Percentiles rank a stretch among this genome's conserved stretches.
Evolutionary conservation across 2,113 vertebrate genomes (phyloP).

Genomic region (Helogale parvula): DNA sequence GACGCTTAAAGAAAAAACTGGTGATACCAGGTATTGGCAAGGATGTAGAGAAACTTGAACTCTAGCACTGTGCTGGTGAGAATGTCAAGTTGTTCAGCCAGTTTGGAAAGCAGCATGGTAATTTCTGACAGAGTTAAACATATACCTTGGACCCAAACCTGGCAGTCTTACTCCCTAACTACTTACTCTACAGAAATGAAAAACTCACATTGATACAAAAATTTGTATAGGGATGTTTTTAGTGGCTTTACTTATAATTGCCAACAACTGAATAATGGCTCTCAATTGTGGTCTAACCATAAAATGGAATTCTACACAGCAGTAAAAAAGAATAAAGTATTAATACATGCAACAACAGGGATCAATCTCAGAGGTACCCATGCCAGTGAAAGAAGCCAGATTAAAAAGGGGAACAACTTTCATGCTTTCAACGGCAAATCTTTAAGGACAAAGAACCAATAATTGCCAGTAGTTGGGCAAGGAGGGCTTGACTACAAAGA

Average conservation of each 20-base stretch:
- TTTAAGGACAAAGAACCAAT: not conserved
- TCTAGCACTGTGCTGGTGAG: not conserved
- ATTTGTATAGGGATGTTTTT: not conserved
- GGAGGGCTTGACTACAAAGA: not conserved
- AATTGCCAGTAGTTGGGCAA: not conserved
- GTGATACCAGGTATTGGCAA: not conserved
- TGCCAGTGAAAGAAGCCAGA: not conserved
- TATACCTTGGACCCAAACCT: not conserved
- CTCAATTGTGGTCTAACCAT: not conserved
- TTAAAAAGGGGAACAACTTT: not conserved
- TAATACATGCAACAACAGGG: not conserved
- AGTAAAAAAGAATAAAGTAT: not conserved
- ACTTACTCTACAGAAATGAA: not conserved
- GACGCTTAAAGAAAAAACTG: not conserved
- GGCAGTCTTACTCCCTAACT: not conserved
- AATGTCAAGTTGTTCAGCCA: not conserved
- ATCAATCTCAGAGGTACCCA: not conserved
- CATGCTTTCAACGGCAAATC: not conserved
- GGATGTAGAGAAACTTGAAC: not conserved
- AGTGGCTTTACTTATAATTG: constrained; percentile 1
- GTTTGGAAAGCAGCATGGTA: not conserved
- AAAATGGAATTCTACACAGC: not conserved
- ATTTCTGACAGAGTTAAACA: constrained; percentile 35
- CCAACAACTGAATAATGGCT: not conserved
- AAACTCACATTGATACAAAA: not conserved